Conservation (phyloP, 2,888 invertebrate species). For the Aphodius sticticus region DNA sequence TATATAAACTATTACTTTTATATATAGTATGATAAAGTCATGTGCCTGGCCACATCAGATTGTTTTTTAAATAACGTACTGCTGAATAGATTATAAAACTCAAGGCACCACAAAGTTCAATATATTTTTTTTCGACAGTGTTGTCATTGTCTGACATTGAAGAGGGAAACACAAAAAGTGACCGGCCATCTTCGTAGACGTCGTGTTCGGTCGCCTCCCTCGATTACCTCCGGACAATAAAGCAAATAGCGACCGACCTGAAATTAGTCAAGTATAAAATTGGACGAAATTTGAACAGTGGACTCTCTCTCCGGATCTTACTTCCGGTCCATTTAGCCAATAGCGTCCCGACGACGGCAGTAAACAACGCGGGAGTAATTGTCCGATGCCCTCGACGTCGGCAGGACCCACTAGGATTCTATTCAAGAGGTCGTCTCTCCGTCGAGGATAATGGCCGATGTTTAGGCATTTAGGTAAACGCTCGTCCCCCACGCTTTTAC, state of each 20-base stretch:
- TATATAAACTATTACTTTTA: too few relatives aligned
- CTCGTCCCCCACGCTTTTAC: too few relatives aligned
- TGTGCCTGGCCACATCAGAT: too few relatives aligned
- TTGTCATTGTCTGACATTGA: background rate
- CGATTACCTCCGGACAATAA: background rate
- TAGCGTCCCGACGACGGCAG: background rate
- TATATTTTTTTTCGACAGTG: background rate
- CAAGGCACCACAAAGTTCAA: too few relatives aligned
- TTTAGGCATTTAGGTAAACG: background rate
- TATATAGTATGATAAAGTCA: too few relatives aligned
- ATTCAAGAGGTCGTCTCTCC: background rate
- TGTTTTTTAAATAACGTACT: too few relatives aligned
- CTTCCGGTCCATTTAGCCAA: background rate
- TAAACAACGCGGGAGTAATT: background rate
- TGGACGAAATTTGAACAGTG: background rate
- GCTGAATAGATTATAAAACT: too few relatives aligned
- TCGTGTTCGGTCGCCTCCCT: background rate
- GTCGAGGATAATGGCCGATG: background rate
- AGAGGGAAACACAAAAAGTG: background rate
- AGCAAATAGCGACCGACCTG: conserved; percentile 4
- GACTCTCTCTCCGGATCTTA: background rate
- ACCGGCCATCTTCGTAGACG: background rate
- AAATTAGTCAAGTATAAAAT: conserved; percentile 4
- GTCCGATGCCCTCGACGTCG: background rate
- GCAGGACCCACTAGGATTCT: background rate